Evolutionary conservation across 2,113 vertebrate genomes (phyloP).

Genomic region (human): DNA sequence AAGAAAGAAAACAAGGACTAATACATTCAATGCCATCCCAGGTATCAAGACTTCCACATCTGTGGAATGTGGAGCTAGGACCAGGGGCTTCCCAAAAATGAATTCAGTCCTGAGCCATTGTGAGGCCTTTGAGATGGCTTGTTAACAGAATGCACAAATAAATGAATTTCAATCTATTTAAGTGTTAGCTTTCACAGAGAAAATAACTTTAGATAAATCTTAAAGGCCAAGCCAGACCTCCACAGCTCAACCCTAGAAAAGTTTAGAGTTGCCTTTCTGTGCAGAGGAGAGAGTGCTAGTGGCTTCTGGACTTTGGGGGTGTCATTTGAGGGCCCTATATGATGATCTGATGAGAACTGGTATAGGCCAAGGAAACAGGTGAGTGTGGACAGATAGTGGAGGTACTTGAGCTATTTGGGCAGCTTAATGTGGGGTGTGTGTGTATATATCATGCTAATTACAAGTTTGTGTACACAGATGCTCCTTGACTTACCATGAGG

Average conservation of each 20-base stretch:
- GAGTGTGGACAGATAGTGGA: too few species aligned
- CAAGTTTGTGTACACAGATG: neutral
- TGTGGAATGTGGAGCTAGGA: neutral
- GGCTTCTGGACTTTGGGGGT: too few species aligned
- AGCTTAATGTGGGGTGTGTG: neutral
- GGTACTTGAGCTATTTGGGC: too few species aligned
- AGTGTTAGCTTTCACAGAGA: neutral
- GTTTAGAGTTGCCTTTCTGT: neutral
- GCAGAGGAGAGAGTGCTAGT: too few species aligned
- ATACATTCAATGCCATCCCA: neutral
- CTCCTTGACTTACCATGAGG: neutral
- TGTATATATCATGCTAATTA: too few species aligned
- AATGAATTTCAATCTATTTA: neutral
- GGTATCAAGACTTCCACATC: neutral
- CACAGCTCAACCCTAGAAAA: neutral
- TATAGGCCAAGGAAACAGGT: too few species aligned
- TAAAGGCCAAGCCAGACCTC: neutral
- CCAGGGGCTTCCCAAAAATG: neutral
- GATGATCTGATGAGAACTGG: neutral
- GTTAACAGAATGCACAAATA: neutral
- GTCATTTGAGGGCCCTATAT: neutral
- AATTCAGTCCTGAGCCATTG: neutral
- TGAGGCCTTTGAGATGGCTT: neutral
- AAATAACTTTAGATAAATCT: neutral
- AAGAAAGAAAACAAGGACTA: neutral